Percentiles rank a stretch among this genome's conserved stretches.
Evolutionary conservation across 1,140 invertebrate genomes (phyloP).

Genomic region (Aplysia californica): DNA sequence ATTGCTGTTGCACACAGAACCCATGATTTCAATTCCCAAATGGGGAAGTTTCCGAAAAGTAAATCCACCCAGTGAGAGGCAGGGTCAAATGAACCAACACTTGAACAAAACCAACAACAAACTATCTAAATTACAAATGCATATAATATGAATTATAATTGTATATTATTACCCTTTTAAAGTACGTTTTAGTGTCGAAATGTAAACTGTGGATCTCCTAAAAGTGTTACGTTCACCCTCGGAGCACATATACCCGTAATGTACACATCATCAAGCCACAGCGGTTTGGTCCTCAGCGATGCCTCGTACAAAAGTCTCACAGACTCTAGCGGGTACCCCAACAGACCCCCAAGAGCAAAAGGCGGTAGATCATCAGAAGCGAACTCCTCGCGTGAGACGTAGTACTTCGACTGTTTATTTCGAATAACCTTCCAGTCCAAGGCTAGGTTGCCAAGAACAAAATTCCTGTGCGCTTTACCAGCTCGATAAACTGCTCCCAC

Average conservation of each 20-base stretch:
- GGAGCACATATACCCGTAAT: slow-evolving; percentile 18
- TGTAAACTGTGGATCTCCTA: slow-evolving; percentile 4
- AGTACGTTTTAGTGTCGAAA: too few relatives aligned
- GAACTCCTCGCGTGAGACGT: slow-evolving; percentile 1
- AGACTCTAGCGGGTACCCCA: neutral
- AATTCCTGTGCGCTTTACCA: neutral
- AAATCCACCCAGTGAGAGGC: too few relatives aligned
- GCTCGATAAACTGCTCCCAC: neutral
- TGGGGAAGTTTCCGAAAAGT: too few relatives aligned
- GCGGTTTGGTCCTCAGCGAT: neutral
- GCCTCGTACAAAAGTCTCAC: slow-evolving; percentile 9
- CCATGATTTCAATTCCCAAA: too few relatives aligned
- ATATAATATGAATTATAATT: too few relatives aligned
- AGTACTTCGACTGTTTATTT: neutral
- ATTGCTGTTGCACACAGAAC: too few relatives aligned
- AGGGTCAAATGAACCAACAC: too few relatives aligned
- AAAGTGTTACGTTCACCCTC: neutral
- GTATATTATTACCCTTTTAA: too few relatives aligned
- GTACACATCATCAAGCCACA: slow-evolving; percentile 27
- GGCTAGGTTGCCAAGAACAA: neutral
- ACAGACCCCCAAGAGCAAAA: neutral
- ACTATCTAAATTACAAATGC: too few relatives aligned
- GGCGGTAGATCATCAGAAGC: neutral
- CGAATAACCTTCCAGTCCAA: slow-evolving; percentile 1
- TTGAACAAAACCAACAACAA: too few relatives aligned